phyloP scores from a whole-genome alignment of 2,797 vertebrate genomes.

The Sebastes nivosus region DNA sequence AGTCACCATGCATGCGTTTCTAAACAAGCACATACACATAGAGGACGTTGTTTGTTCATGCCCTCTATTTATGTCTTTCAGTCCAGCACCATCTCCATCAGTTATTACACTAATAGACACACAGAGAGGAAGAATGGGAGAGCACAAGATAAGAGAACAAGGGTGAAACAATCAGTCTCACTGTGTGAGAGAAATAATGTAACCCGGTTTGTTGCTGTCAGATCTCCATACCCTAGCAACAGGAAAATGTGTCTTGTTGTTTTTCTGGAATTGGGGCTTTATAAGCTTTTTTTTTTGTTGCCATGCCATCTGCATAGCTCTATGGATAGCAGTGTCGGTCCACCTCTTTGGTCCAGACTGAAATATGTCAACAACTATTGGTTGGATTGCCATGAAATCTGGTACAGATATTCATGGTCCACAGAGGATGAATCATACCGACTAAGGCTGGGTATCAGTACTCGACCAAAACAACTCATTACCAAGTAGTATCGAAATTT shows the following conservation, averaged over 20 bases:
- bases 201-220: no score
- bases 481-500: no score
- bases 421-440: no score
- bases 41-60: not conserved
- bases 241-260: not conserved
- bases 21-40: not conserved
- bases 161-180: slow-evolving; percentile 6
- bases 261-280: not conserved
- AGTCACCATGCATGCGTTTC: not conserved
- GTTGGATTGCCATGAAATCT: no score
- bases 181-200: slow-evolving; percentile 12
- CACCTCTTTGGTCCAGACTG: not conserved
- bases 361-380: not conserved
- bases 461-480: no score
- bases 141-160: slow-evolving; percentile 2
- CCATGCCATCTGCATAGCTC: not conserved
- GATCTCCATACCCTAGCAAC: not conserved
- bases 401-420: no score
- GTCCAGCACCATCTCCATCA: not conserved
- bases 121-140: not conserved
- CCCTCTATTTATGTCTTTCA: not conserved
- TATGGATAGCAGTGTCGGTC: not conserved
- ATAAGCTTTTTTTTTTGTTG: not conserved
- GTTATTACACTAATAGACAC: slow-evolving; percentile 1
- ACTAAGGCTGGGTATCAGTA: no score